Evolutionary conservation across 2,888 invertebrate species (phyloP), one percentile per base, ranked within the genome.

Genomic region (Athetis lepigone): DNA sequence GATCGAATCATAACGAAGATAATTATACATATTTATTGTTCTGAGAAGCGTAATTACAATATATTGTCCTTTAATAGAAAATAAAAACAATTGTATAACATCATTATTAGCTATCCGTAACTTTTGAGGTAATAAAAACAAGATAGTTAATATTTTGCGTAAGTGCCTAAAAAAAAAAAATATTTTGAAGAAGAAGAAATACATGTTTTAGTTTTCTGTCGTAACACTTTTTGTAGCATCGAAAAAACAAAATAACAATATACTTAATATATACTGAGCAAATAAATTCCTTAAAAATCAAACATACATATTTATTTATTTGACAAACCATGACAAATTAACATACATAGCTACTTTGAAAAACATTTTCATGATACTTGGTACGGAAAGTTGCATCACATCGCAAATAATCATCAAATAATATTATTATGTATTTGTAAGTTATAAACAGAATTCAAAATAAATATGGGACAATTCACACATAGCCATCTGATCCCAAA

Each of bases 1-100:
- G 68, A 63, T 75, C 36, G 65, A 68, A 66, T 58, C 42, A 54
- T 51, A 70, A 72, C 42, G 21, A 60, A 70, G 64, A 65, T 55
- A n/a, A n/a, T n/a, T n/a, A n/a, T n/a, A n/a, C n/a, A 43, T 33
- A 56, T 19, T 64, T 74, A 77, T 77, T 78, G 64, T 78, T 65
- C 64, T 59, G 60, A 56, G 42, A 77, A 74, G 61, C 52, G 59
- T 76, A 60, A 18, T 65, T 16, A 57, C 29, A 51, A 58, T 77
- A 58, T 77, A 74, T 77, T 74, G 61, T 77, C 61, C 19, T 39
- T 47, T 29, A 59, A 40, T 52, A 5, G 7, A 58, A 56, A 72
- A 52, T n/a, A 33, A 7, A 11, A 51, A 68, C 6, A 29, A 9
- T 6, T 23, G 0, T 8, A 27, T 19, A 18, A 39, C 9, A 52